A percentile compares a stretch with the other conserved stretches of the same genome.
Conservation (phyloP, 2,113 vertebrate genomes). For the Xenopus laevis region DNA sequence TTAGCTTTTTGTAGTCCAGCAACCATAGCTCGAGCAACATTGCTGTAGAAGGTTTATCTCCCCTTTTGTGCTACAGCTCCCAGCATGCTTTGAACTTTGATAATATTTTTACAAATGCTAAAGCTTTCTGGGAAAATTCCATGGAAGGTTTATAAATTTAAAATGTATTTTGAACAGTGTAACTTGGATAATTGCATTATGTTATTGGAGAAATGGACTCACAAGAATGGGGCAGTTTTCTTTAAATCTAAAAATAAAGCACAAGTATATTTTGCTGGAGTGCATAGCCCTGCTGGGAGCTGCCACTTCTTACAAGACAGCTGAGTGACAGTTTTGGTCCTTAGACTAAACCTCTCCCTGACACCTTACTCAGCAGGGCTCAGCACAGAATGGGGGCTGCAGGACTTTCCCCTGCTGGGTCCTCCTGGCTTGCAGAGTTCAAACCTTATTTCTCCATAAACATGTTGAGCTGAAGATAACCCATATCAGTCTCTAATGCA, state of each 20-base stretch:
- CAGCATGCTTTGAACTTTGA: no score
- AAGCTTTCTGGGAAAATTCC: no score
- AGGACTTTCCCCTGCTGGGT: conserved; percentile 63
- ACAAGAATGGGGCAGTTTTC: conserved; percentile 5
- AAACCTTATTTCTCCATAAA: conserved; percentile 58
- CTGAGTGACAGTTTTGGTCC: conserved; percentile 66
- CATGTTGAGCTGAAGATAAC: conserved; percentile 59
- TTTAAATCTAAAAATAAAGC: conserved; percentile 39
- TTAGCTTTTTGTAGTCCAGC: no score
- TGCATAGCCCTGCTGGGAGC: conserved; percentile 50
- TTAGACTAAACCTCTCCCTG: conserved; percentile 64
- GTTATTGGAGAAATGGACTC: no score
- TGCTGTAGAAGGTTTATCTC: no score
- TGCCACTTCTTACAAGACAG: conserved; percentile 47
- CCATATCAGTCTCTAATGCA: conserved; percentile 61
- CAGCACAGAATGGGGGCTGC: conserved; percentile 58
- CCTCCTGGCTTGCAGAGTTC: conserved; percentile 36
- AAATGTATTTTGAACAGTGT: no score
- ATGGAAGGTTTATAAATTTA: no score
- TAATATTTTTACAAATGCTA: no score
- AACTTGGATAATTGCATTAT: no score
- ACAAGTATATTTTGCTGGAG: conserved; percentile 41
- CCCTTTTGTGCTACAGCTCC: no score
- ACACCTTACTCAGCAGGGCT: conserved; percentile 70
- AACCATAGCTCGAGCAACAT: no score